Evolutionary conservation across 2,113 vertebrate species (phyloP).

Genomic region (Typhlomys cinereus): DNA sequence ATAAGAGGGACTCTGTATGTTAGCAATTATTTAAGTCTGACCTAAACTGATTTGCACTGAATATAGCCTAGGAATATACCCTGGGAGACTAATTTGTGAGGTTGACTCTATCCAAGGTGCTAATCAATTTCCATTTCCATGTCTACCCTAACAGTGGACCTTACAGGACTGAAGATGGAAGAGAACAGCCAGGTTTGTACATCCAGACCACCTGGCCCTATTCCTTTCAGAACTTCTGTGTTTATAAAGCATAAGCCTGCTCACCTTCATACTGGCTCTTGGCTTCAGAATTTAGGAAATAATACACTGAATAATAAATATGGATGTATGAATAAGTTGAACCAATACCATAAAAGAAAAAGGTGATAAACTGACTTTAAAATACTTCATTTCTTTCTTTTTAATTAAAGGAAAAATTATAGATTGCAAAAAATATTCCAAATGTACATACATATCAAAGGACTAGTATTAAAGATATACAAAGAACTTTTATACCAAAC

Average conservation of each 20-base stretch:
- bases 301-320: neutral
- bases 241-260: conserved; percentile 28
- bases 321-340: conserved; percentile 33
- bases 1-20: neutral
- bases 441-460: neutral
- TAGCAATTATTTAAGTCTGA: neutral
- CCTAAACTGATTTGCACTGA: neutral
- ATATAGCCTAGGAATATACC: neutral
- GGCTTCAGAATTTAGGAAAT: conserved; percentile 40
- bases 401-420: conserved; percentile 3
- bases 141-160: neutral
- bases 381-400: neutral
- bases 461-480: neutral
- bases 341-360: conserved; percentile 17
- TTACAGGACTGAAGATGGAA: conserved; percentile 22
- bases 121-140: conserved; percentile 10
- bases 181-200: neutral
- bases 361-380: neutral
- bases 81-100: conserved; percentile 40
- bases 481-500: conserved; percentile 24
- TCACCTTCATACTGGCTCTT: neutral
- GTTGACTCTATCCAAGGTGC: neutral
- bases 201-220: neutral
- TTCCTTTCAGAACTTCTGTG: conserved; percentile 44
- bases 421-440: conserved; percentile 27